Base-by-base conservation (phyloP, 1,140 invertebrate genomes). In the Diorhabda carinulata region DNA sequence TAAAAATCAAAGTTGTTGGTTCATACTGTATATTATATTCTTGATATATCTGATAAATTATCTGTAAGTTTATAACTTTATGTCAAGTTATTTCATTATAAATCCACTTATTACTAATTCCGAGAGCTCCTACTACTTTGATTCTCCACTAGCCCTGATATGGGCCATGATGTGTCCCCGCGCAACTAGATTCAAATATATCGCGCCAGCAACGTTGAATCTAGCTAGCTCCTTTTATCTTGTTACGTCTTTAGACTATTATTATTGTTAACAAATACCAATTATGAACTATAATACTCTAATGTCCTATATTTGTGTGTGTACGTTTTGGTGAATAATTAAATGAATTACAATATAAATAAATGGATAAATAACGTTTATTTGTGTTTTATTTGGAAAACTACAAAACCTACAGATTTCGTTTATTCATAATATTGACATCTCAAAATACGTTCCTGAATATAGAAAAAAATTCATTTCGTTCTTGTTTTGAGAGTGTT, bases 241-340 rank as follows among this genome's bases (percentile, higher is more conserved):
- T 78, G 78, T 79, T 79, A 78, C 74, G 66, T 79, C 77, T 78
- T 72, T 79, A 79, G 77, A 73, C 70, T 74, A 72, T 72, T 63
- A 62, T 72, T 74, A 77, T 78, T 78, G 76, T 79, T 79, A 78
- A 67, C 67, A 68, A 76, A 69, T 66, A 67, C 62, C 68, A 72
- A 74, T 72, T 76, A 73, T 76, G 74, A 69, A 62, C 61, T 62
- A 62, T 62, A 52, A 52, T 52, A 52, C 47, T 62, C 70, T 78
- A 80, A 77, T 80, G 79, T 80, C 78, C 78, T 79, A 79, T 77
- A 80, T 79, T 79, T 79, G 73, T 80, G 78, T 79, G 79, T 80
- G 79, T 79, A 79, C 75, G 73, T 80, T 78, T 78, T 75, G 73
- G 76, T 79, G 74, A 76, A 73, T 74, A 77, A 75, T 69, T 74